Percentiles rank a stretch among this genome's conserved stretches.
Evolutionary conservation across 2,113 vertebrate genomes (phyloP).

Genomic region (Deroptyus accipitrinus): DNA sequence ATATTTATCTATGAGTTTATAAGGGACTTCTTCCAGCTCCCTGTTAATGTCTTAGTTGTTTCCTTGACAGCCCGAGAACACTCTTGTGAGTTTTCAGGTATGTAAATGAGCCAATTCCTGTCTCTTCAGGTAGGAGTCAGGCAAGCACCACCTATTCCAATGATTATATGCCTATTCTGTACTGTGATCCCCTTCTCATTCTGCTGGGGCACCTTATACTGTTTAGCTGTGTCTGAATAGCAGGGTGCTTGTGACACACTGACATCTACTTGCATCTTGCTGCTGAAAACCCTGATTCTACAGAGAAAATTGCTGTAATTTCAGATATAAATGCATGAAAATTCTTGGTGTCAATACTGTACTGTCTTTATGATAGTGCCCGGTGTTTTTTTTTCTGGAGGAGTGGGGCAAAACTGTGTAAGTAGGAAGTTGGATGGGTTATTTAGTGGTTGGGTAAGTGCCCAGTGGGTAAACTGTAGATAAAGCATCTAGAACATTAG

Average conservation of each 20-base stretch:
- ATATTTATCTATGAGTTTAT: neutral
- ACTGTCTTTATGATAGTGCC: slow-evolving; percentile 18
- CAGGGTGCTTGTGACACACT: slow-evolving; percentile 42
- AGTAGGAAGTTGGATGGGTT: slow-evolving; percentile 2
- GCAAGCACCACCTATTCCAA: slow-evolving; percentile 1
- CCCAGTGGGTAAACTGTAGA: neutral
- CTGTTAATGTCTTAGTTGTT: neutral
- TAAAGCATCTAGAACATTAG: neutral
- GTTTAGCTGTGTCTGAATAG: slow-evolving; percentile 40
- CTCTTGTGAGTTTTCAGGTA: slow-evolving; percentile 4
- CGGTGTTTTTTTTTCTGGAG: slow-evolving; percentile 28
- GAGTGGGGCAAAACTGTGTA: neutral
- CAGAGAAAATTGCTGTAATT: slow-evolving; percentile 64
- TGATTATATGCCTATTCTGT: slow-evolving; percentile 24
- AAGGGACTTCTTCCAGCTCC: neutral
- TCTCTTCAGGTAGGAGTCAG: neutral
- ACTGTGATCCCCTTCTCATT: slow-evolving; percentile 11
- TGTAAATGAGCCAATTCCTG: neutral
- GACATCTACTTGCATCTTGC: slow-evolving; percentile 47
- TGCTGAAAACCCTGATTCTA: slow-evolving; percentile 41
- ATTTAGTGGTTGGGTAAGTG: slow-evolving; percentile 17
- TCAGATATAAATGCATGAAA: slow-evolving; percentile 49
- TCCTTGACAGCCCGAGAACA: neutral
- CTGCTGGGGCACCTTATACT: neutral
- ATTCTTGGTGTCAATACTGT: slow-evolving; percentile 30